Percentiles rank a stretch among this genome's conserved stretches.
phyloP scores from a whole-genome alignment of 2,113 vertebrate genomes.

The Menidia beryllina region DNA sequence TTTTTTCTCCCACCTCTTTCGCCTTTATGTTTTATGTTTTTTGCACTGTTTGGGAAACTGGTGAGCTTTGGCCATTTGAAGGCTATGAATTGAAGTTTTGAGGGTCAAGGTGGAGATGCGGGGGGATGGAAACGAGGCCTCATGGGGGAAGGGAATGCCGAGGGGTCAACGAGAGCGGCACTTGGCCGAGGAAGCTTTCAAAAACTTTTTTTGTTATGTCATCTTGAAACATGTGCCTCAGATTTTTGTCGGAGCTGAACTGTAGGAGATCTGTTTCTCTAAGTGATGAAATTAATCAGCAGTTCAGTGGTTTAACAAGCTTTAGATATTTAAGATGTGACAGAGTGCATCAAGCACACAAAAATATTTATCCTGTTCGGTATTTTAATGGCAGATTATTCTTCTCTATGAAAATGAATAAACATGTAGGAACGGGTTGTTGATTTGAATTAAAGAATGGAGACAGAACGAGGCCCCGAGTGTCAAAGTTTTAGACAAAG shows the following conservation, averaged over 20 bases:
- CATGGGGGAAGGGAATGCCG: constrained; percentile 57
- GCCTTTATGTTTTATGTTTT: constrained; percentile 42
- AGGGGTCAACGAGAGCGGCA: constrained; percentile 59
- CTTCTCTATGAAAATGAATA: background rate
- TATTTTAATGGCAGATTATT: background rate
- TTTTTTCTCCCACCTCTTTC: constrained; percentile 7
- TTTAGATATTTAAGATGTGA: background rate
- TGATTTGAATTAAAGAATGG: background rate
- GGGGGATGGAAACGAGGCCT: constrained; percentile 32
- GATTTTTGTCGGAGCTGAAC: constrained; percentile 17
- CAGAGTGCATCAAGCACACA: background rate
- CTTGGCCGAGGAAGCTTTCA: constrained; percentile 29
- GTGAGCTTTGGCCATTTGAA: constrained; percentile 80
- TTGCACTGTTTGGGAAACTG: constrained; percentile 75
- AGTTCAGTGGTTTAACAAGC: constrained; percentile 2
- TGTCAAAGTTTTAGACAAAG: background rate
- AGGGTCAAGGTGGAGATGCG: constrained; percentile 71
- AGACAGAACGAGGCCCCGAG: background rate
- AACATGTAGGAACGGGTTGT: background rate
- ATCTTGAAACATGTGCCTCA: constrained; percentile 24
- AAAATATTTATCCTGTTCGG: background rate
- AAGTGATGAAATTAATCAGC: constrained; percentile 12
- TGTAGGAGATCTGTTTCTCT: constrained; percentile 11
- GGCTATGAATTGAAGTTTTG: constrained; percentile 81
- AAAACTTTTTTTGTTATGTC: constrained; percentile 38